A percentile compares a stretch with the other conserved stretches of the same genome.
phyloP scores from a whole-genome alignment of 2,113 vertebrate species.

The Sturnira hondurensis region DNA sequence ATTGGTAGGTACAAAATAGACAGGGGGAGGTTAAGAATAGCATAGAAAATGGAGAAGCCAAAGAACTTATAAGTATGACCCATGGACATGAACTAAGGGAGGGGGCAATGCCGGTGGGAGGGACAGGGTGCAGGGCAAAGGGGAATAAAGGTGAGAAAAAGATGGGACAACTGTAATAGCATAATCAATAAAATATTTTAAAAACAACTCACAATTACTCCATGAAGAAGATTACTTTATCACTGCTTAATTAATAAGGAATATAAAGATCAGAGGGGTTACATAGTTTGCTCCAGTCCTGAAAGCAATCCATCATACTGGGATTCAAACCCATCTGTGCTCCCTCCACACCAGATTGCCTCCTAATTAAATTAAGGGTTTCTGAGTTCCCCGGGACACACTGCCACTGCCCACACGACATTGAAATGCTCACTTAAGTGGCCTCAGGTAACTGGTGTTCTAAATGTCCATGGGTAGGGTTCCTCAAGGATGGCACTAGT shows the following conservation, averaged over 20 bases:
- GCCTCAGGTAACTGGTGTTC: not conserved
- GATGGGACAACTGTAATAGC: too few species aligned
- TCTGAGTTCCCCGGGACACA: not conserved
- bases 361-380: not conserved
- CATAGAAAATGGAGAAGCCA: too few species aligned
- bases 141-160: too few species aligned
- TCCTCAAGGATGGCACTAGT: not conserved
- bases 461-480: not conserved
- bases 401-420: not conserved
- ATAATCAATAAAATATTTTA: too few species aligned
- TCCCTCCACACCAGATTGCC: not conserved
- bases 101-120: too few species aligned
- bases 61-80: too few species aligned
- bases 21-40: too few species aligned
- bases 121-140: too few species aligned
- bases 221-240: not conserved
- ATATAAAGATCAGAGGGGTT: not conserved
- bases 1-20: too few species aligned
- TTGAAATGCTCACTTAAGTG: not conserved
- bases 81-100: too few species aligned
- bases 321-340: not conserved
- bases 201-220: not conserved
- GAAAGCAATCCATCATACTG: not conserved
- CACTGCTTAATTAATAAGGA: not conserved
- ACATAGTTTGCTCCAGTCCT: not conserved